Conservation (phyloP, 2,113 vertebrate genomes). For the Miniopterus natalensis region DNA sequence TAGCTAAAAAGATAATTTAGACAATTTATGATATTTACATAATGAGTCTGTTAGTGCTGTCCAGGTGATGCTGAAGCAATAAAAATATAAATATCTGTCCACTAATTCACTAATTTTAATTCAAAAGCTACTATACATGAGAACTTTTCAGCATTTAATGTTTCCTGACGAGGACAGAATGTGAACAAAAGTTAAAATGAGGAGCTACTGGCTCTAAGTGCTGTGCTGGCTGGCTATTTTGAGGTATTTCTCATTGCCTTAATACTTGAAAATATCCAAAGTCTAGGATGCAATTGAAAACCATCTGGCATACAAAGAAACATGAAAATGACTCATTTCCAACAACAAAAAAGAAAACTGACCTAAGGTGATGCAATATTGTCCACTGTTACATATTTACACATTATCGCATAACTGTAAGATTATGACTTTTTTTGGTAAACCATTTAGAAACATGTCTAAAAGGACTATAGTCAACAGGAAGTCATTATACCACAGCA, state of each 20-base stretch:
- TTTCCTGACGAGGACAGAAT: neutral
- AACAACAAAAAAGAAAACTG: conserved; percentile 30
- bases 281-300: neutral
- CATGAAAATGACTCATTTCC: neutral
- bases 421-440: neutral
- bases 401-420: neutral
- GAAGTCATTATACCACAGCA: neutral
- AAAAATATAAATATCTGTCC: neutral
- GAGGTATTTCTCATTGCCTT: neutral
- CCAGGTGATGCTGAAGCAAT: neutral
- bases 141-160: neutral
- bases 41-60: neutral
- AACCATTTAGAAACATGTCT: neutral
- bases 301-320: neutral
- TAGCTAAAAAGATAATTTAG: neutral
- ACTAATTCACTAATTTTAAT: neutral
- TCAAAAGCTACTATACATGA: neutral
- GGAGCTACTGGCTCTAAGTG: neutral
- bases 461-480: neutral
- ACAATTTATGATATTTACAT: neutral
- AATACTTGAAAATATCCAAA: conserved; percentile 5
- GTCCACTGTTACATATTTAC: neutral
- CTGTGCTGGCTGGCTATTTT: neutral
- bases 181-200: neutral
- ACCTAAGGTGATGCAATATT: neutral